phyloP scores from a whole-genome alignment of 2,888 invertebrate species.

The Oxytorus armatus region DNA sequence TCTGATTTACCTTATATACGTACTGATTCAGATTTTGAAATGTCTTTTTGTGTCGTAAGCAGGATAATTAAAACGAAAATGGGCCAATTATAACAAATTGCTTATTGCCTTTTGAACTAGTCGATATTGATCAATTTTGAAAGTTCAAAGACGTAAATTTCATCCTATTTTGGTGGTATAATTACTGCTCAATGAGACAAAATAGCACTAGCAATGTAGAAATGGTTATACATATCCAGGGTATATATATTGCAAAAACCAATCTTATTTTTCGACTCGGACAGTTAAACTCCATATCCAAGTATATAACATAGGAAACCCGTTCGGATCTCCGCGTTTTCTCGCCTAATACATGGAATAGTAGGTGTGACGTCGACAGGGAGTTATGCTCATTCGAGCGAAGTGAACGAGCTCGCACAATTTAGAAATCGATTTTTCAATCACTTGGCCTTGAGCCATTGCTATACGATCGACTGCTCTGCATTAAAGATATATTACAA shows the following conservation, averaged over 20 bases:
- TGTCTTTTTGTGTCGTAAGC: neutral
- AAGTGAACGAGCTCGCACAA: conserved; percentile 54
- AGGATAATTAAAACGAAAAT: neutral
- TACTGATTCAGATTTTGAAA: neutral
- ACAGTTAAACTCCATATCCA: neutral
- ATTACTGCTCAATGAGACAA: neutral
- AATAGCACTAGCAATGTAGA: conserved; percentile 1
- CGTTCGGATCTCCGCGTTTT: conserved; percentile 18
- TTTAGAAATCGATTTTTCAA: conserved; percentile 42
- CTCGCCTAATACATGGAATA: conserved; percentile 14
- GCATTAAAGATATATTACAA: conserved; percentile 13
- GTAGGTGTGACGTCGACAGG: conserved; percentile 43
- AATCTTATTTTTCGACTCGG: conserved; percentile 10
- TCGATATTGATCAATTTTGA: neutral
- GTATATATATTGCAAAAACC: neutral
- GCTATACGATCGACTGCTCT: conserved; percentile 5
- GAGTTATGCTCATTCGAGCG: conserved; percentile 49
- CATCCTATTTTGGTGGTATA: neutral
- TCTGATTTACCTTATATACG: too few relatives aligned
- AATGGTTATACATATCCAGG: neutral
- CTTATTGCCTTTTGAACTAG: neutral
- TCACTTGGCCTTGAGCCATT: conserved; percentile 48
- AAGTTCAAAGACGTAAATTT: neutral
- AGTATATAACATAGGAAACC: conserved; percentile 16
- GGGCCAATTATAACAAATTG: neutral